These are phyloP conservation scores for Rhabdomys dilectus DNA, from an alignment of 2,113 vertebrate species.

Conservation along the genomic window DNA sequence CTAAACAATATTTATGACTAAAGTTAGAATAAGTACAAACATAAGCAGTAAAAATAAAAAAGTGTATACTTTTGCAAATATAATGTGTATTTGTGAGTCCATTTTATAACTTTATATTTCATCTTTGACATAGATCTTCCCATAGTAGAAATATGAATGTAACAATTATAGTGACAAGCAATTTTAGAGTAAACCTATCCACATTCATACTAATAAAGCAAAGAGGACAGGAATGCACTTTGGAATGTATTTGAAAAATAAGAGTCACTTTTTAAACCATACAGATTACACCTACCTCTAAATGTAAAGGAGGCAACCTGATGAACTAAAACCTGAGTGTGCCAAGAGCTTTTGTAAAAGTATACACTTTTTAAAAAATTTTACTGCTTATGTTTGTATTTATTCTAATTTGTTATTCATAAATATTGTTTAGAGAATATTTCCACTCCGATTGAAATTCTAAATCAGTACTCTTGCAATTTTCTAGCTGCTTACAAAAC, in stretches of 20 bases:
- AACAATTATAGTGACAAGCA: not conserved
- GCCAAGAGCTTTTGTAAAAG: no score
- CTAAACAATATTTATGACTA: constrained; percentile 38
- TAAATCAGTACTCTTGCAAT: not conserved
- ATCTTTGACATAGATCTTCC: not conserved
- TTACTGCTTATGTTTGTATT: no score
- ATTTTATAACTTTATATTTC: not conserved
- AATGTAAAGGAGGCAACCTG: no score
- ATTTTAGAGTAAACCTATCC: not conserved
- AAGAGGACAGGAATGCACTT: not conserved
- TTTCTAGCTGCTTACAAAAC: constrained; percentile 27
- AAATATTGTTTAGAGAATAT: not conserved
- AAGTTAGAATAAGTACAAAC: constrained; percentile 43
- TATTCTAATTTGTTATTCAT: no score
- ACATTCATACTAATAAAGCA: not conserved
- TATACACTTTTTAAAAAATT: no score
- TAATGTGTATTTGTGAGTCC: not conserved
- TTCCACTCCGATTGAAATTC: not conserved
- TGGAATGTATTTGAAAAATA: not conserved
- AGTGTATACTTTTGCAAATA: not conserved
- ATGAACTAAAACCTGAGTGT: no score
- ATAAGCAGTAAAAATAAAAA: not conserved
- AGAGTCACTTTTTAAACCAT: not conserved
- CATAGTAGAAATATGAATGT: not conserved
- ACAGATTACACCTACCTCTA: not conserved